Evolutionary conservation across 2,113 vertebrate species (phyloP), one percentile per base, ranked within the genome.

Genomic region (Hypocryptadius cinnamomeus): DNA sequence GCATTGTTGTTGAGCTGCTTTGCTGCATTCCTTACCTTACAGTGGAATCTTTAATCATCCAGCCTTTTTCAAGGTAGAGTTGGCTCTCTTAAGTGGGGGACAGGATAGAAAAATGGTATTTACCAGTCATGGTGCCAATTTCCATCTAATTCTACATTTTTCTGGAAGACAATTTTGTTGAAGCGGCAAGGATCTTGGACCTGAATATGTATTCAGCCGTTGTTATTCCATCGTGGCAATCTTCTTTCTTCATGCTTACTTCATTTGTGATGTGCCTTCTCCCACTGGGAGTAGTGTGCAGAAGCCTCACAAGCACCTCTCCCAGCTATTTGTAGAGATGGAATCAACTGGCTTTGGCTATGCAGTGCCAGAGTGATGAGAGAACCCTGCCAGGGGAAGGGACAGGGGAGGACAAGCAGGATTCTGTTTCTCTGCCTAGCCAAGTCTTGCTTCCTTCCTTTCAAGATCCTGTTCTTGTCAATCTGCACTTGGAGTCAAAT

Each of bases 391-490:
- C 53, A 45, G 24, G 56, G 76, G 21, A 79, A 57, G 39, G 82
- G 42, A 57, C 25, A n/a, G 30, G 22, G n/a, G 37, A 94, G 66
- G 73, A 69, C 84, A 70, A 77, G 56, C 45, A 79, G 80, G 64
- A 89, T 96, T 74, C 24, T 56, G 13, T 93, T 92, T 85, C 95
- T 86, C 33, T 85, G 87, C 84, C 50, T 82, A 31, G 91, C 86
- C 83, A 87, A 89, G 83, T 92, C 79, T 74, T 81, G 65, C 69
- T 91, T 95, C 84, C 87, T 94, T 94, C 95, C 89, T 93, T 92
- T 84, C 79, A 77, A 79, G 89, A 72, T 91, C 60, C 89, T 89
- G 87, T 91, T 94, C 91, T 89, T 93, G 91, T 96, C 94, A 93
- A 47, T 94, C 78, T 83, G 50, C 31, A 8, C 56, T 72, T 48